Evolutionary conservation across 2,888 invertebrate genomes (phyloP), one percentile per base, ranked within the genome.

Genomic region (Cephus runcator): DNA sequence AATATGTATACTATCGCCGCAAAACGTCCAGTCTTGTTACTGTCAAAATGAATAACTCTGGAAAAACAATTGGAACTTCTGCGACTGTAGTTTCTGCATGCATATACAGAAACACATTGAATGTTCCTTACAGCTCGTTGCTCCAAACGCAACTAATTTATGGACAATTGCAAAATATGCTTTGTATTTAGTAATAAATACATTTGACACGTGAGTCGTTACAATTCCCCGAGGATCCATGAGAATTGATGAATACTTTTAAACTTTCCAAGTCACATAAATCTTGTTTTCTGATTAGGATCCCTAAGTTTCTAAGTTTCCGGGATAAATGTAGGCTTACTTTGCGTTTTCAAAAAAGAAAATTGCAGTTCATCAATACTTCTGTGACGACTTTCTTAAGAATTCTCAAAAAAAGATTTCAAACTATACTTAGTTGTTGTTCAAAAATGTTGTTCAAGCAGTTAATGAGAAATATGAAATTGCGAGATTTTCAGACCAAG

Each of bases 141-240:
- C 56, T 9, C 9, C 9, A 23, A 56, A 56, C 56, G 23, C 78
- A 78, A 78, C 76, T 78, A 78, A 73, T 11, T 15, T 4, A 30
- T 73, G 69, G 73, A 69, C 75, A 75, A 79, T 79, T 77, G 79
- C 36, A 71, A 77, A 79, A 79, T 73, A 79, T 79, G 74, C 74
- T 79, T 75, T 79, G 77, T 56, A 77, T 79, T 76, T 71, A 40
- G 36, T 69, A 69, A 56, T 69, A 71, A 79, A 79, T 79, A 79
- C 77, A 79, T 74, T 76, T 34, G 68, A 76, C 76, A 77, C n/a
- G n/a, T 56, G 9, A 56, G 23, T 56, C 56, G 1, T 56, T 56
- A 23, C 56, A 56, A 56, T 23, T 9, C 56, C 56, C 23, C 56
- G 23, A 56, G 1, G 56, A 56, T 23, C 56, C 23, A 56, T 56